Conservation (phyloP, 1,140 invertebrate species). For the Drosophila kanapiae region DNA sequence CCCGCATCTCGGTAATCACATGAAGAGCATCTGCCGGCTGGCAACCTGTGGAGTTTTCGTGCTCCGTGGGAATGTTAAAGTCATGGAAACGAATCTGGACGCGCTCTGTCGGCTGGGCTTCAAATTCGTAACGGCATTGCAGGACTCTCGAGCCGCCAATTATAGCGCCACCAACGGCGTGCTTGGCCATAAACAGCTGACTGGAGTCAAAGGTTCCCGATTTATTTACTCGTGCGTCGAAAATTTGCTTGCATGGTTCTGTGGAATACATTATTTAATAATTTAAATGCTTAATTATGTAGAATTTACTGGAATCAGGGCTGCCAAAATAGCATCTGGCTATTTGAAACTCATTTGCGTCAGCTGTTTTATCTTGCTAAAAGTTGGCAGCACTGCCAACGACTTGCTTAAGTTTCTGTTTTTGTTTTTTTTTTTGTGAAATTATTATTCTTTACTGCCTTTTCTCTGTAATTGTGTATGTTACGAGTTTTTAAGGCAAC, state of each 20-base stretch:
- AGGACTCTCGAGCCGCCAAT: constrained; percentile 86
- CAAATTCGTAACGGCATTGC: constrained; percentile 93
- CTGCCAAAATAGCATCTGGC: neutral
- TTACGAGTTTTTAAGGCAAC: neutral
- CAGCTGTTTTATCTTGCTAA: neutral
- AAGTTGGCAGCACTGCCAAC: neutral
- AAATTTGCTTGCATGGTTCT: constrained; percentile 89
- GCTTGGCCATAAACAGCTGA: constrained; percentile 86
- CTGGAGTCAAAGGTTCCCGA: constrained; percentile 93
- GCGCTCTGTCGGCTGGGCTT: constrained; percentile 92
- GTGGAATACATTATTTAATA: neutral
- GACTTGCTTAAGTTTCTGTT: neutral
- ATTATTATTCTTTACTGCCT: constrained; percentile 11
- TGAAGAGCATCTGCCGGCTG: constrained; percentile 71
- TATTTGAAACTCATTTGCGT: neutral
- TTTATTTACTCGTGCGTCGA: constrained; percentile 92
- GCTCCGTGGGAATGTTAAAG: constrained; percentile 76
- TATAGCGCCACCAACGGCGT: constrained; percentile 84
- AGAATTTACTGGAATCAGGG: neutral
- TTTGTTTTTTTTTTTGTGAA: neutral
- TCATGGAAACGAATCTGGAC: constrained; percentile 86
- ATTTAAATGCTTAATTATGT: neutral
- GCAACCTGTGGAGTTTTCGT: constrained; percentile 67
- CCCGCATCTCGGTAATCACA: constrained; percentile 60
- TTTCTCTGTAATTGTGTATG: constrained; percentile 23